Conservation (phyloP, 2,113 vertebrate species). For the Centropristis striata region DNA sequence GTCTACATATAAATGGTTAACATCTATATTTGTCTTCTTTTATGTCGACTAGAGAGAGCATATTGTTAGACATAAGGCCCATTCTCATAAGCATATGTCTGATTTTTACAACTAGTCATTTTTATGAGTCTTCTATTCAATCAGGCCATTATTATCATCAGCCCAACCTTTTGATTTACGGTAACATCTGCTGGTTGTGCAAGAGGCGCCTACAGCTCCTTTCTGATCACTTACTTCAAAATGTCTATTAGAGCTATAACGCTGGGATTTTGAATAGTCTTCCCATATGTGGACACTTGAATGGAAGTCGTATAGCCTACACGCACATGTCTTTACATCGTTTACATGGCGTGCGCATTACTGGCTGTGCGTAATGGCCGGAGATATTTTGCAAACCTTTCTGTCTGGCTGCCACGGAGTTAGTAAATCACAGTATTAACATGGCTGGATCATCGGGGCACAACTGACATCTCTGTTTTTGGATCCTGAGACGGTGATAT, state of each 20-base stretch:
- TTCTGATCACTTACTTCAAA: constrained; percentile 74
- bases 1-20: constrained; percentile 29
- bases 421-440: constrained; percentile 70
- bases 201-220: constrained; percentile 51
- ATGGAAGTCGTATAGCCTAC: constrained; percentile 2
- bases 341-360: constrained; percentile 47
- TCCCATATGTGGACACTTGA: constrained; percentile 68
- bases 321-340: constrained; percentile 13
- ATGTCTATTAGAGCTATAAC: constrained; percentile 65
- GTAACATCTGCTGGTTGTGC: constrained; percentile 76
- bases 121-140: constrained; percentile 76
- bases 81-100: constrained; percentile 74
- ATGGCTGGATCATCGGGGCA: constrained; percentile 73
- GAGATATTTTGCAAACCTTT: constrained; percentile 46
- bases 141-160: constrained; percentile 81
- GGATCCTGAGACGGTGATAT: constrained; percentile 72
- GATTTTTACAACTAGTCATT: constrained; percentile 61
- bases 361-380: constrained; percentile 52
- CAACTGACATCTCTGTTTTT: constrained; percentile 80
- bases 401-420: constrained; percentile 56
- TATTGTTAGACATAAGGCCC: constrained; percentile 77
- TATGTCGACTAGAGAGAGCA: constrained; percentile 66
- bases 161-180: constrained; percentile 77
- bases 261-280: constrained; percentile 57
- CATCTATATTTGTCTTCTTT: constrained; percentile 56